Evolutionary conservation across 64 coral and sea anemone species (phyloP).

Genomic region (Actinia equina): DNA sequence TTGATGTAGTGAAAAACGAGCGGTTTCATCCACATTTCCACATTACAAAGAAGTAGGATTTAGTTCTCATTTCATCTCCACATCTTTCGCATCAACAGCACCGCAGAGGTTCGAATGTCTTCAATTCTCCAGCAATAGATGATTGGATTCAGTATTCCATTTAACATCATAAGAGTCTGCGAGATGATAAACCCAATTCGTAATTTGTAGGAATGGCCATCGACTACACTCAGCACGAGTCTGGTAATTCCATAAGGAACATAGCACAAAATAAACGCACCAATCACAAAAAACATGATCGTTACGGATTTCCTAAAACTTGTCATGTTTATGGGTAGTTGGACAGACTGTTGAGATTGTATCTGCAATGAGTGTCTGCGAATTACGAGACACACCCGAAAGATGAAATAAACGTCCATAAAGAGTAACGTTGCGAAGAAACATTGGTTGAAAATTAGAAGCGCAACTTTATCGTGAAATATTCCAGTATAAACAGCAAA

Average conservation of each 20-base stretch:
- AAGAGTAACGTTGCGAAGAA: not conserved
- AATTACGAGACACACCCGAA: not conserved
- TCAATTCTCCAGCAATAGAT: constrained; percentile 12
- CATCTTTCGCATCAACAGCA: not conserved
- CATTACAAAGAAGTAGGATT: too few relatives aligned
- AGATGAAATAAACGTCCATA: not conserved
- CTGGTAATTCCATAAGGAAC: not conserved
- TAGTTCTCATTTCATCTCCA: not conserved
- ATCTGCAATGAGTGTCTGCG: constrained; percentile 11
- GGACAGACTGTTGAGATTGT: not conserved
- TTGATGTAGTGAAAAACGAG: too few relatives aligned
- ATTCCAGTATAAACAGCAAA: not conserved
- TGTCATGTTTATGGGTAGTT: not conserved
- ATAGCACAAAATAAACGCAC: not conserved
- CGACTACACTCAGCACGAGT: not conserved
- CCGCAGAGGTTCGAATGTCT: not conserved
- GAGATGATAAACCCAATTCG: not conserved
- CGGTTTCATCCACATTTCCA: too few relatives aligned
- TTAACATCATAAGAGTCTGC: not conserved
- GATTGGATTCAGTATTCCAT: not conserved
- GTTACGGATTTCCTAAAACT: not conserved
- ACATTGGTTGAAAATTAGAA: not conserved
- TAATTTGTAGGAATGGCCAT: not conserved
- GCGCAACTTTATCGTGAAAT: not conserved
- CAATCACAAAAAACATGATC: not conserved